Evolutionary conservation across 2,888 invertebrate genomes (phyloP).

Genomic region (Erynnis tages): DNA sequence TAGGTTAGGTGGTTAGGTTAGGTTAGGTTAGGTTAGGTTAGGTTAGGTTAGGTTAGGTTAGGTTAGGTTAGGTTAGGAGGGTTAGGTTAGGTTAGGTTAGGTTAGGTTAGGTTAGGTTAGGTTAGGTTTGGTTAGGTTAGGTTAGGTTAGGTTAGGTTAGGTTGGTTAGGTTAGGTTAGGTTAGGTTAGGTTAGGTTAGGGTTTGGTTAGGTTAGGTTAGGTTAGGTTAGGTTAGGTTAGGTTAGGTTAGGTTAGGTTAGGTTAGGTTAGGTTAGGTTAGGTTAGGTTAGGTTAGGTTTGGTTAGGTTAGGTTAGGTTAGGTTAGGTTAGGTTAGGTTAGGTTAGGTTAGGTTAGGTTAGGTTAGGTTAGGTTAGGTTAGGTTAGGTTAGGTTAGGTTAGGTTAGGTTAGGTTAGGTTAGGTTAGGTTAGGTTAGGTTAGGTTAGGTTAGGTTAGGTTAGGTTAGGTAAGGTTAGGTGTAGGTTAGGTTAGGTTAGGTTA

Average conservation of each 20-base stretch:
- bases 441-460: constrained; percentile 29
- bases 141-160: constrained; percentile 33
- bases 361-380: no score
- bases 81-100: constrained; percentile 28
- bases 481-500: constrained; percentile 33
- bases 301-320: no score
- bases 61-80: constrained; percentile 33
- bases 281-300: no score
- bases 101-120: constrained; percentile 7
- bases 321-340: no score
- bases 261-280: no score
- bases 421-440: constrained; percentile 28
- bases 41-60: constrained; percentile 33
- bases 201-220: no score
- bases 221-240: no score
- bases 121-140: constrained; percentile 29
- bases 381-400: no score
- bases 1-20: no score
- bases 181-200: constrained; percentile 29
- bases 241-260: no score
- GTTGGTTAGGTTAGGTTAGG: constrained; percentile 31
- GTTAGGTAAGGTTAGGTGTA: constrained; percentile 31
- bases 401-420: no score
- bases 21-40: constrained; percentile 35
- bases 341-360: no score